Evolutionary conservation across 2,888 invertebrate species (phyloP).

Genomic region (Germaria angustata): DNA sequence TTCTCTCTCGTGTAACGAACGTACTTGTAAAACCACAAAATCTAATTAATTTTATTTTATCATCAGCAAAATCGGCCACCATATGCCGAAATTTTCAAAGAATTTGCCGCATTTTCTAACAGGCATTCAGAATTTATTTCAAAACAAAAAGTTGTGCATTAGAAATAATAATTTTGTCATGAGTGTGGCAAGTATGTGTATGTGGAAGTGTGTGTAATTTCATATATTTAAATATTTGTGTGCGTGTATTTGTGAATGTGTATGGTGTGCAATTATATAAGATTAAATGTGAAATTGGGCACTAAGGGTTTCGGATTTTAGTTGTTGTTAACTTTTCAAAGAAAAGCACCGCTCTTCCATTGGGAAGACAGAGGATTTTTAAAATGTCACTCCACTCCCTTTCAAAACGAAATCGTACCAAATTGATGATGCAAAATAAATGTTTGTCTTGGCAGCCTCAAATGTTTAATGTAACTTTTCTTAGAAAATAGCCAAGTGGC

Average conservation of each 20-base stretch:
- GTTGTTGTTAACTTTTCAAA: constrained; percentile 55
- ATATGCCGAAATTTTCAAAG: constrained; percentile 45
- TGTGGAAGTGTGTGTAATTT: background rate
- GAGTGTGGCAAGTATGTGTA: constrained; percentile 28
- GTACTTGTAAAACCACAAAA: constrained; percentile 1
- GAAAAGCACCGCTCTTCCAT: constrained; percentile 56
- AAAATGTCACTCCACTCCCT: constrained; percentile 56
- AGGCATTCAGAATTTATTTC: constrained; percentile 33
- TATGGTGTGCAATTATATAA: constrained; percentile 41
- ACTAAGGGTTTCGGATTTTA: background rate
- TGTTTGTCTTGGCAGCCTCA: background rate
- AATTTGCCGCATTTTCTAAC: constrained; percentile 53
- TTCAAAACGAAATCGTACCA: background rate
- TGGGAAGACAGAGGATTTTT: constrained; percentile 42
- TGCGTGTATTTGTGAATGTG: background rate
- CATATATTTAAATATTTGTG: background rate
- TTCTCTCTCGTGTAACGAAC: background rate
- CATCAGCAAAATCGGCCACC: background rate
- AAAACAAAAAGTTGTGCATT: constrained; percentile 13
- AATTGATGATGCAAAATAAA: constrained; percentile 50
- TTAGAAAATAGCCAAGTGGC: background rate
- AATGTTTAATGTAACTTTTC: background rate
- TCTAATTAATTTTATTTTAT: background rate
- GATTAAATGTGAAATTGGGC: constrained; percentile 32
- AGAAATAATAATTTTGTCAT: constrained; percentile 40